Conservation (phyloP, 2,888 invertebrate genomes). For the Seira musarum region DNA sequence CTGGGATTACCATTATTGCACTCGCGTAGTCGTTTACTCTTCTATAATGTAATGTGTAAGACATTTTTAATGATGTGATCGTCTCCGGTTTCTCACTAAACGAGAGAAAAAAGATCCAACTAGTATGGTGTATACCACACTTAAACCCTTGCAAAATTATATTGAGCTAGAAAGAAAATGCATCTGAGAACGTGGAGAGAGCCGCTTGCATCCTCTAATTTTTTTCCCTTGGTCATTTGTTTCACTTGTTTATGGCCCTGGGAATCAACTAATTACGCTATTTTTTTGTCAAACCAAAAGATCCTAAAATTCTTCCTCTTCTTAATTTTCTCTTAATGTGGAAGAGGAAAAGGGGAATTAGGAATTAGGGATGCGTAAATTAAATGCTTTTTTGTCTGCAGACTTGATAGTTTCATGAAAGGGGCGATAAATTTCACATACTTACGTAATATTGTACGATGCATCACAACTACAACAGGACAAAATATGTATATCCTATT, state of each 20-base stretch:
- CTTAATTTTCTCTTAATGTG: background rate
- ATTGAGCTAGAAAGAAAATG: no score
- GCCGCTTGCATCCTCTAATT: background rate
- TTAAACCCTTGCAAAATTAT: no score
- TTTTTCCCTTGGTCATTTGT: background rate
- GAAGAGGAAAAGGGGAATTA: background rate
- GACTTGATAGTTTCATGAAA: no score
- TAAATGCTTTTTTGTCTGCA: slow-evolving; percentile 12
- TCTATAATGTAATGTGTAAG: slow-evolving; percentile 28
- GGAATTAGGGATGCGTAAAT: slow-evolving; percentile 24
- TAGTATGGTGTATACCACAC: no score
- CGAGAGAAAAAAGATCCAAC: no score
- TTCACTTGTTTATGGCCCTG: background rate
- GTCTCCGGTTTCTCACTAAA: no score
- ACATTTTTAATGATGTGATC: slow-evolving; percentile 48
- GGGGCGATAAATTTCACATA: no score
- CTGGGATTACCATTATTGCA: slow-evolving; percentile 50
- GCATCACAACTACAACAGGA: no score
- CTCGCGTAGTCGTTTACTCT: slow-evolving; percentile 19
- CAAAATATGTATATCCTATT: no score
- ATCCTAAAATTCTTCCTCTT: background rate
- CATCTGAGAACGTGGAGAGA: no score
- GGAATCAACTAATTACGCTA: slow-evolving; percentile 44
- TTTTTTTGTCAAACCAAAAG: slow-evolving; percentile 39
- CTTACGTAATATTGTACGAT: no score